A percentile compares a stretch with the other conserved stretches of the same genome.
Evolutionary conservation across 2,797 vertebrate genomes (phyloP).

Genomic region (Sylvia borin): DNA sequence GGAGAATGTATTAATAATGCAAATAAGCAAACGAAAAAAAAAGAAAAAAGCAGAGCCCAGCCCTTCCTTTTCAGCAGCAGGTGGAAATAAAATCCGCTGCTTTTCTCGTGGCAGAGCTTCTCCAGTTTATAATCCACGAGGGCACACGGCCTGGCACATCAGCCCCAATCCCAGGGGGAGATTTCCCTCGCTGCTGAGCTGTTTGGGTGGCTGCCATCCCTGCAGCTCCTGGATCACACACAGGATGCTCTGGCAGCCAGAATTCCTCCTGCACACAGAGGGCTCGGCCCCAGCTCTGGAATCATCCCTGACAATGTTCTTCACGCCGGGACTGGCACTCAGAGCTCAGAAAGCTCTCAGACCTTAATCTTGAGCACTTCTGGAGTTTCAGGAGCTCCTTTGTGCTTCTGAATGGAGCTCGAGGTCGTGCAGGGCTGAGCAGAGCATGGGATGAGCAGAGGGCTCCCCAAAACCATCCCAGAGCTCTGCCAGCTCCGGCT

Average conservation of each 20-base stretch:
- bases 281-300: not conserved
- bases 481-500: not conserved
- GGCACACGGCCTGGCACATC: not conserved
- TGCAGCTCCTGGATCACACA: not conserved
- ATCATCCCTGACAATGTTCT: not conserved
- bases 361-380: not conserved
- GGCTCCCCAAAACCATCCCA: not conserved
- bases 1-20: constrained; percentile 8
- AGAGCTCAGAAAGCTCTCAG: not conserved
- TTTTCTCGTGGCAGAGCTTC: not conserved
- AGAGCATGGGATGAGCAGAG: not conserved
- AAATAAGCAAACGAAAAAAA: not conserved
- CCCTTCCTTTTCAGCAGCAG: not conserved
- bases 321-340: not conserved
- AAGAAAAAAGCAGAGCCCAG: not conserved
- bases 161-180: not conserved
- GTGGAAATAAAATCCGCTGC: not conserved
- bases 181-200: not conserved
- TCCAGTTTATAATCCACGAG: not conserved
- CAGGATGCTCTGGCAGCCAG: not conserved
- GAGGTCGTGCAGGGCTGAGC: not conserved
- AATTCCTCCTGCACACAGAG: not conserved
- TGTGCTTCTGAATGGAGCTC: not conserved
- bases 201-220: not conserved
- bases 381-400: not conserved